Conservation (phyloP, 92 coral and sea anemone genomes). For the Paramuricea clavata region DNA sequence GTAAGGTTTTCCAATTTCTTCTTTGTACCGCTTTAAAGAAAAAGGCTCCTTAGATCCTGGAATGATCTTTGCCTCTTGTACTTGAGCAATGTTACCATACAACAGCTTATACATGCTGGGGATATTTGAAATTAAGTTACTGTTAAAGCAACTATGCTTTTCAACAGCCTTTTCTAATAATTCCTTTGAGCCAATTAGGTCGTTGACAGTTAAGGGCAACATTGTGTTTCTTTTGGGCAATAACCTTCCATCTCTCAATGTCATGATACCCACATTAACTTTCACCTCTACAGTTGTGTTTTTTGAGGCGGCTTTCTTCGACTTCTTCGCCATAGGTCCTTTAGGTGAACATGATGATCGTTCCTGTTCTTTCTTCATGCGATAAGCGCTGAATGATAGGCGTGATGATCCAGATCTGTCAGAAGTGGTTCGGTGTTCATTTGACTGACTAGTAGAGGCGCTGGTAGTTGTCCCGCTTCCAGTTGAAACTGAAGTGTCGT, state of each 20-base stretch:
- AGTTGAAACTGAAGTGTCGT: background rate
- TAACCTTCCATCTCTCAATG: too few species aligned
- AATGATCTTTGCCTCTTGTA: background rate
- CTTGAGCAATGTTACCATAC: background rate
- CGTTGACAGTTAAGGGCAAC: background rate
- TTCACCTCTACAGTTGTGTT: background rate
- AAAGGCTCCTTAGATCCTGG: background rate
- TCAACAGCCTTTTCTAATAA: background rate
- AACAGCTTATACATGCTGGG: background rate
- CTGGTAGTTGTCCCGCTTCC: background rate
- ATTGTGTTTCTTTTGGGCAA: too few species aligned
- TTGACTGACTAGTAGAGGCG: background rate
- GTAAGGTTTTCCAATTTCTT: background rate
- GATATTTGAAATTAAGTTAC: background rate
- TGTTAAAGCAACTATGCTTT: constrained; percentile 5
- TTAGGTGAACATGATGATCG: background rate
- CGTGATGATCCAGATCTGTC: background rate
- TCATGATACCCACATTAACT: too few species aligned
- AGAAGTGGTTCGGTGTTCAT: background rate
- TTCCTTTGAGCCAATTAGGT: background rate
- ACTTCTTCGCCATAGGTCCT: background rate
- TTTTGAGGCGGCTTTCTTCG: background rate
- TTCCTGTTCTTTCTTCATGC: background rate
- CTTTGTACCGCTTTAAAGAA: background rate
- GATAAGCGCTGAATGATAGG: background rate